Conservation (phyloP, 2,797 vertebrate species). For the Ctenochaetus hawaiiensis region DNA sequence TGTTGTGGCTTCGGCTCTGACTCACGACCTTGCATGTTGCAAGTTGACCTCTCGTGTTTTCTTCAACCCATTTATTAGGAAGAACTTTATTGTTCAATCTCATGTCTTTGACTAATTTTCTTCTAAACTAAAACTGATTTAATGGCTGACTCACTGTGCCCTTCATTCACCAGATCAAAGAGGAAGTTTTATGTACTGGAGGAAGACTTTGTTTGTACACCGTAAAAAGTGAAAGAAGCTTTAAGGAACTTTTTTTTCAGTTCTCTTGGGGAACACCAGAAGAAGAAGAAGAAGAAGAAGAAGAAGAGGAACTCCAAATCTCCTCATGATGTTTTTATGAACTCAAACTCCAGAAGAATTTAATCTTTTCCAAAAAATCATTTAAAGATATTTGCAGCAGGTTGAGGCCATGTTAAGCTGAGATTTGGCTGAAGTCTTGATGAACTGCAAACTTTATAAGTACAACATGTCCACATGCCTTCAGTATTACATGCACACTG, state of each 20-base stretch:
- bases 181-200: slow-evolving; percentile 29
- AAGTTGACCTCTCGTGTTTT: slow-evolving; percentile 28
- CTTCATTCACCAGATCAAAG: slow-evolving; percentile 46
- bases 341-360: not conserved
- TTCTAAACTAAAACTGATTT: slow-evolving; percentile 37
- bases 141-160: slow-evolving; percentile 40
- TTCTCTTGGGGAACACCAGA: not conserved
- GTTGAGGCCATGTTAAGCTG: not conserved
- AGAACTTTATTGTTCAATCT: slow-evolving; percentile 36
- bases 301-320: not conserved
- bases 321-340: not conserved
- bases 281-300: not conserved
- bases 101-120: slow-evolving; percentile 43
- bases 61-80: slow-evolving; percentile 17
- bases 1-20: slow-evolving; percentile 45
- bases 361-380: not conserved
- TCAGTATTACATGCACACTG: not conserved
- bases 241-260: not conserved
- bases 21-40: slow-evolving; percentile 34
- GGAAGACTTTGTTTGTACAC: not conserved
- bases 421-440: not conserved
- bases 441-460: slow-evolving; percentile 1
- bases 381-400: not conserved
- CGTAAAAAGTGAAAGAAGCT: not conserved
- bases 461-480: slow-evolving; percentile 9